Evolutionary conservation across 1,140 invertebrate species (phyloP), one percentile per base, ranked within the genome.

Genomic region (Hylaeus anthracinus): DNA sequence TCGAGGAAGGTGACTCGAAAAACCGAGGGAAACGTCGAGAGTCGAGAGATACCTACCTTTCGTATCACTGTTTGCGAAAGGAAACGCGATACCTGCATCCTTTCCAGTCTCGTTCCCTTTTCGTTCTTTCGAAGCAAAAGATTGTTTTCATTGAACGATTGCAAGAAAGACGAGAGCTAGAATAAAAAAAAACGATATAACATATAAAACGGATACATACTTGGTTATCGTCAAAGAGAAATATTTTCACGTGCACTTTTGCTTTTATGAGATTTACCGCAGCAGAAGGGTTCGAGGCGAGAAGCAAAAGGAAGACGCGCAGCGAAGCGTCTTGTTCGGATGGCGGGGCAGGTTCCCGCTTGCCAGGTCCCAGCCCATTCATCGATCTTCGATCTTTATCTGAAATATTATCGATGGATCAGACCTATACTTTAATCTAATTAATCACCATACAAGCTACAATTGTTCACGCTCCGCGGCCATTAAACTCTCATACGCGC

Each of bases 191-290:
- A 69, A 83, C 63, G 39, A 72, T 86, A 80, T 5, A 5, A 45
- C 43, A 5, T 66, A 86, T 86, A 65, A 70, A 86, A 86, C 72
- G 84, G 76, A 86, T 83, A 51, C 48, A 8, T 51, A 86, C 76
- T 81, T 43, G 66, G 60, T 86, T 83, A 80, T 83, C 84, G 81
- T 73, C 77, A 63, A 72, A 86, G 77, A 86, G 81, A 86, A 86
- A 86, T 86, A 86, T 84, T 86, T 86, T 86, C 85, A 86, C 85
- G 84, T 86, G 26, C 26, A 83, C 73, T 12, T n/a, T 48, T 72
- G 53, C 84, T 86, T 86, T 86, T 83, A 83, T 81, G 85, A 86
- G 84, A 65, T 79, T 74, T 60, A 53, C 67, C 66, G 45, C 55
- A 56, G 61, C 41, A n/a, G 69, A 48, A 37, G 45, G 65, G 8